Conservation (phyloP, 2,888 invertebrate species). For the Cinara cedri region DNA sequence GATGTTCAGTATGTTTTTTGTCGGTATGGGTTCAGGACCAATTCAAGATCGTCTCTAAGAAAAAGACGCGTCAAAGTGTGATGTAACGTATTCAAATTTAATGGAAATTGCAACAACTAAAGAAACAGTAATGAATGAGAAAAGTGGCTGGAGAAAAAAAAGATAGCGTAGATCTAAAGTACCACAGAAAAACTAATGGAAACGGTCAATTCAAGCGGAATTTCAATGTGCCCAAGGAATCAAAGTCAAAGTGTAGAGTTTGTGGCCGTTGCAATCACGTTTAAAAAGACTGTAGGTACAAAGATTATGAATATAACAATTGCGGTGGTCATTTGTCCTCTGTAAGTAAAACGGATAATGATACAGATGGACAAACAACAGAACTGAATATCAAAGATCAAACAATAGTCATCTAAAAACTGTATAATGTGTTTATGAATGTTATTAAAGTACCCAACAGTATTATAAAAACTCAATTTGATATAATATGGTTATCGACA, state of each 20-base stretch:
- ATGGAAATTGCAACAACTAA: slow-evolving; percentile 11
- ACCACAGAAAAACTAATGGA: neutral
- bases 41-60: neutral
- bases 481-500: too few relatives aligned
- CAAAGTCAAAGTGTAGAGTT: neutral
- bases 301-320: neutral
- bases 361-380: too few relatives aligned
- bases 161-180: neutral
- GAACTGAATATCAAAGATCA: too few relatives aligned
- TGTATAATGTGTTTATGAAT: too few relatives aligned
- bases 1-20: neutral
- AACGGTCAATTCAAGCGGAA: neutral
- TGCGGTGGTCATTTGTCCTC: neutral
- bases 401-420: too few relatives aligned
- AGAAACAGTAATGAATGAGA: neutral
- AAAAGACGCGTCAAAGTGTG: neutral
- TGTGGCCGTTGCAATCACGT: neutral
- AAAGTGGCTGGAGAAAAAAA: neutral
- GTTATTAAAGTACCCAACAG: too few relatives aligned
- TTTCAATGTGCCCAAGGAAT: neutral
- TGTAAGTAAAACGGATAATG: neutral
- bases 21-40: neutral
- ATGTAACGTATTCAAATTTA: neutral
- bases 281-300: slow-evolving; percentile 8
- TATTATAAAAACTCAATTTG: too few relatives aligned